Base-by-base conservation (phyloP, 2,797 vertebrate species). In the Discoglossus pictus region DNA sequence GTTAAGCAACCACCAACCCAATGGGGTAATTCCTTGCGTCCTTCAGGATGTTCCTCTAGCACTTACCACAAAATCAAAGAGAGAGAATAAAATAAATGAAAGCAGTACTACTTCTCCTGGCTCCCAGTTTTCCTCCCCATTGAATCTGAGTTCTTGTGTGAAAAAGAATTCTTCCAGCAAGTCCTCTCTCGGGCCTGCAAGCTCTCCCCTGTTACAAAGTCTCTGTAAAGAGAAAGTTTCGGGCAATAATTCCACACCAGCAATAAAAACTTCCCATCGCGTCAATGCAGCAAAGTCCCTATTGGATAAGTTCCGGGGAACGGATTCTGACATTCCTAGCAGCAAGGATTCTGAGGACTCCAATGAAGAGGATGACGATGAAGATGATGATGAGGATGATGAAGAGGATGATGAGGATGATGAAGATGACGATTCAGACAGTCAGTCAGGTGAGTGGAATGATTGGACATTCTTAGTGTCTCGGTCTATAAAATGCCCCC, bases 281-380 rank as follows among this genome's bases (percentile, higher is more conserved):
- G 87, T 93, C 80, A 93, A 92, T 71, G 84, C 94, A 74, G 83
- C 92, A 56, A 79, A 86, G 67, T 76, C 85, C 54, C 74, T 88
- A 74, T 81, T 83, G 73, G 90, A 93, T 61, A 83, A 88, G n/a
- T 87, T 92, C 68, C 85, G 89, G 80, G 88, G 88, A 67, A 83
- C 82, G 4, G 93, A 93, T 86, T 92, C 93, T 21, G 92, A 94
- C 63, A 86, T 93, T 71, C 88, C 88, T 68, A 93, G 92, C 85
- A 94, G 89, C 83, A 96, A 93, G 81, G 93, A 93, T 80, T 97
- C 94, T 0, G 94, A 97, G 6, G 93, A 97, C 75, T 97, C 95
- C 7, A 88, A 91, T 60, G 92, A 90, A 52, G 93, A 95, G 0
- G 93, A 96, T 1, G 97, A 99, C 0, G 97, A 99, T 0, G 92